Evolutionary conservation across 2,797 vertebrate species (phyloP), one percentile per base, ranked within the genome.

Genomic region (Hirundo rustica): DNA sequence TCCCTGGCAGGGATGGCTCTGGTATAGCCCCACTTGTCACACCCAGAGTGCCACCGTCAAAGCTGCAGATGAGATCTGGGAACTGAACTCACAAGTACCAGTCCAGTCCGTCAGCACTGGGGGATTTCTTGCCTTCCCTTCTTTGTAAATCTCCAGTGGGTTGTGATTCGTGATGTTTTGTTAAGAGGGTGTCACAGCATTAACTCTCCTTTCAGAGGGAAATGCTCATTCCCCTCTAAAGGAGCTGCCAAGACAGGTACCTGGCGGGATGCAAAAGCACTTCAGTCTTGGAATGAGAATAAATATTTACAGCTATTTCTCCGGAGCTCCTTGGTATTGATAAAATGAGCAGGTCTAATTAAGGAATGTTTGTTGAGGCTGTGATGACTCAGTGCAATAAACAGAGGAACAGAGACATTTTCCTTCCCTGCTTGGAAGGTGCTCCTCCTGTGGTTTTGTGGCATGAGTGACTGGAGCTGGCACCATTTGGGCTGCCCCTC

Each of bases 281-380:
- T 71, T 84, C 45, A 60, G 1, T n/a, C 66, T 45, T 53, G 64
- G 60, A 87, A 79, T 27, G 32, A 47, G 71, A 40, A 90, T 85
- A 96, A 88, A 72, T 91, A 89, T 96, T 89, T 80, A 68, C 68
- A 77, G 54, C 54, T 62, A n/a, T 72, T 85, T 65, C 57, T 70
- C 65, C 3, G 11, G 68, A 77, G 21, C 81, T 68, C 64, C 95
- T 92, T 16, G 47, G 76, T 71, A 93, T 91, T 95, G 80, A 95
- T 91, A 86, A 90, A 86, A 81, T 51, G 74, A 95, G 55, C 26
- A 67, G 65, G 88, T 77, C 78, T 96, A 89, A 93, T 95, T 87
- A 71, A 6, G 15, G 83, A 85, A 32, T 88, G 45, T 92, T 85
- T 88, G 65, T 85, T 92, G 89, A 95, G 74, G 51, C 74, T 34